These are phyloP conservation scores for Stegophylla sp. DNA, from an alignment of 2,888 invertebrate genomes.

Conservation along the genomic window DNA sequence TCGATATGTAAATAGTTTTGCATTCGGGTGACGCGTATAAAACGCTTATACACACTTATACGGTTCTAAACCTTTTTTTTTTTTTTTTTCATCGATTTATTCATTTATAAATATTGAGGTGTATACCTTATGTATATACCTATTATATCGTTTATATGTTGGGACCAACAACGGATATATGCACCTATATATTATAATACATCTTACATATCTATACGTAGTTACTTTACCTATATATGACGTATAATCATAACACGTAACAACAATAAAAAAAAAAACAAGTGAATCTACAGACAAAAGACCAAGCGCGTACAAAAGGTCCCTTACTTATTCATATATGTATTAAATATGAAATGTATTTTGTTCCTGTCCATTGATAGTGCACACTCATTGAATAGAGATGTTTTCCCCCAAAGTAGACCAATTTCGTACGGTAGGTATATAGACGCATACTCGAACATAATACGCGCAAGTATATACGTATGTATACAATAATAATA, in stretches of 20 bases:
- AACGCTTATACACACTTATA: no score
- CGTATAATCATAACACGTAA: background rate
- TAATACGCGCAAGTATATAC: background rate
- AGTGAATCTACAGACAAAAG: constrained; percentile 50
- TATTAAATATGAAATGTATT: constrained; percentile 19
- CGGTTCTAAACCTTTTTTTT: no score
- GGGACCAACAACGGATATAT: no score
- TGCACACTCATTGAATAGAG: constrained; percentile 33
- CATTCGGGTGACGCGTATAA: no score
- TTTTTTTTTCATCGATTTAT: no score
- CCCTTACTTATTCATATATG: constrained; percentile 24
- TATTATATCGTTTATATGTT: no score
- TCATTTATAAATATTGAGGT: no score
- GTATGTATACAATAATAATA: constrained; percentile 4
- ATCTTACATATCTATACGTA: no score
- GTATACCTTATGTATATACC: no score
- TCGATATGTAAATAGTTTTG: no score
- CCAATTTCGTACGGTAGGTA: constrained; percentile 49
- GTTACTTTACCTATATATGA: no score
- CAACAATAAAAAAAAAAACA: constrained; percentile 28
- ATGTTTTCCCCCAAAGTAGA: constrained; percentile 48
- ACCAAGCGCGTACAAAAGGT: constrained; percentile 35
- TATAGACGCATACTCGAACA: constrained; percentile 13
- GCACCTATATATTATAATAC: no score
- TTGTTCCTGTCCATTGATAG: constrained; percentile 15